Conservation (phyloP, 2,797 vertebrate species). For the Poecilia gillii region DNA sequence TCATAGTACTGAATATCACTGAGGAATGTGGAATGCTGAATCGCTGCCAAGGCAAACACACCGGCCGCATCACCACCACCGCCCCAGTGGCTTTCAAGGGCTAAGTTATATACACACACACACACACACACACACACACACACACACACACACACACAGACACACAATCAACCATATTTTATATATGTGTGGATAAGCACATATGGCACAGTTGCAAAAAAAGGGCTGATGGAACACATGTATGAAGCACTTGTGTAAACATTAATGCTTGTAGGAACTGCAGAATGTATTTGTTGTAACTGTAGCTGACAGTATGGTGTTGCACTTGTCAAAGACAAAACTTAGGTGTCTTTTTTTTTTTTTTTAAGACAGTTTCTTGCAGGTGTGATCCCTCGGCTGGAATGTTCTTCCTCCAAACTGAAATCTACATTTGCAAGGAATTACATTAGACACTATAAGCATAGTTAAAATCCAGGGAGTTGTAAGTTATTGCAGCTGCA, state of each 20-base stretch:
- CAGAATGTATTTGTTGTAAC: slow-evolving; percentile 42
- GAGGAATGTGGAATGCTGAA: slow-evolving; percentile 87
- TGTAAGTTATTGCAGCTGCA: slow-evolving; percentile 75
- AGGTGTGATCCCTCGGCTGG: slow-evolving; percentile 43
- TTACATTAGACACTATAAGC: slow-evolving; percentile 64
- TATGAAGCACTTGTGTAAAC: slow-evolving; percentile 45
- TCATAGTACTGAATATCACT: slow-evolving; percentile 86
- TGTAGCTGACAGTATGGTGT: slow-evolving; percentile 26
- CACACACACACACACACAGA: slow-evolving; percentile 47
- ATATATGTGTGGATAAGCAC: slow-evolving; percentile 1
- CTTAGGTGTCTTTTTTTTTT: slow-evolving; percentile 26
- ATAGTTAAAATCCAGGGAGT: slow-evolving; percentile 66
- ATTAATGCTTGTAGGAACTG: slow-evolving; percentile 55
- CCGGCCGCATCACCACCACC: slow-evolving; percentile 69
- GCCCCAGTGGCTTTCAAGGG: slow-evolving; percentile 76
- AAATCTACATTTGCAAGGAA: slow-evolving; percentile 39
- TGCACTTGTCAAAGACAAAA: slow-evolving; percentile 39
- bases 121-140: slow-evolving; percentile 39
- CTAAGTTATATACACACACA: slow-evolving; percentile 68
- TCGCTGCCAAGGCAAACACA: slow-evolving; percentile 83
- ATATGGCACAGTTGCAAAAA: slow-evolving; percentile 30
- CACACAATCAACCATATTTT: slow-evolving; percentile 52
- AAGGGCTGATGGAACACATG: slow-evolving; percentile 19
- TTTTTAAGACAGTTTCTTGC: slow-evolving; percentile 28
- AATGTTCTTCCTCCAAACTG: slow-evolving; percentile 42